Percentiles rank a stretch among this genome's conserved stretches.
phyloP scores from a whole-genome alignment of 2,113 vertebrate species.

The Eudyptes chrysolophus region DNA sequence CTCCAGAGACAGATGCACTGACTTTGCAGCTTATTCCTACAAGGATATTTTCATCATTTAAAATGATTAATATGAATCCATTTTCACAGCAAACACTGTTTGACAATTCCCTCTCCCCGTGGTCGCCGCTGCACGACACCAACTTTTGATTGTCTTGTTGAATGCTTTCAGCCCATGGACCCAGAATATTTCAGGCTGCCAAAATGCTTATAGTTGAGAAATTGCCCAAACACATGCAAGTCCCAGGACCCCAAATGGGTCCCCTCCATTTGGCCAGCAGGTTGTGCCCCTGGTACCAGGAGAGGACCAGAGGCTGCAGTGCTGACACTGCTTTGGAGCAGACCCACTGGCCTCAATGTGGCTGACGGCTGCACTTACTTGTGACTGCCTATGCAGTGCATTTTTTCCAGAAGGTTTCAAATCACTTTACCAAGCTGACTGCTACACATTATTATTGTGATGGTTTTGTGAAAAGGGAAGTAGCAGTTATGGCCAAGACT shows the following conservation, averaged over 20 bases:
- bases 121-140: not conserved
- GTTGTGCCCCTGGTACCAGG: not conserved
- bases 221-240: not conserved
- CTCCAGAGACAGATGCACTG: not conserved
- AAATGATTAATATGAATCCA: not conserved
- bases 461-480: not conserved
- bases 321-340: not conserved
- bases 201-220: not conserved
- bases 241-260: not conserved
- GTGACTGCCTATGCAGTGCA: not conserved
- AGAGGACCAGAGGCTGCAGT: not conserved
- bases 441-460: not conserved
- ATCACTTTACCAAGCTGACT: not conserved
- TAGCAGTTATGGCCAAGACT: not conserved
- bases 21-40: not conserved
- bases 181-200: not conserved
- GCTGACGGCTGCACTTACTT: not conserved
- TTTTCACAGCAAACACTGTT: not conserved
- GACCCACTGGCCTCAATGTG: rapidly evolving
- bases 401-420: not conserved
- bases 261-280: not conserved
- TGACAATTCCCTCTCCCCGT: not conserved
- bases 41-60: not conserved
- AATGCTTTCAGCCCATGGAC: not conserved
- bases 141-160: not conserved